Percentiles rank a stretch among this genome's conserved stretches.
These are phyloP conservation scores for Spilogale gracilis DNA, from an alignment of 2,113 vertebrate species.

Conservation along the genomic window DNA sequence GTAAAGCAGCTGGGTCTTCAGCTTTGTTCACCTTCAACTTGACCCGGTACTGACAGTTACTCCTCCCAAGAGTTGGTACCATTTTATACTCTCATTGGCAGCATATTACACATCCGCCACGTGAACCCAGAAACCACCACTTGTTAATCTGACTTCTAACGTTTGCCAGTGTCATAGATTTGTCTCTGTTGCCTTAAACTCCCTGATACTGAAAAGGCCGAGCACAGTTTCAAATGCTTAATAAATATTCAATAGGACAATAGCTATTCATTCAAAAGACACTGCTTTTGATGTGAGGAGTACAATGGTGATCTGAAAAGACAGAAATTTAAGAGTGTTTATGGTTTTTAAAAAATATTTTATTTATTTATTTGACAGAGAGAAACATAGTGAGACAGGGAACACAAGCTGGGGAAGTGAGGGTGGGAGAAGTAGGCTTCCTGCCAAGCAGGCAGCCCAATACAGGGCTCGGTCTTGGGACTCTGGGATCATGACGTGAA, in stretches of 20 bases:
- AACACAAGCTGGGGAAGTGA: too few relatives aligned
- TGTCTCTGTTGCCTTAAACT: neutral
- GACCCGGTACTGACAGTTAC: neutral
- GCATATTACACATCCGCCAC: accelerated
- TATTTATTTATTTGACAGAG: too few relatives aligned
- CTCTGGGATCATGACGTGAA: too few relatives aligned
- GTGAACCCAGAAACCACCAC: neutral
- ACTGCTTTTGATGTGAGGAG: neutral
- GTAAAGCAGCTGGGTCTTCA: neutral
- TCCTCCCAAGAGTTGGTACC: neutral
- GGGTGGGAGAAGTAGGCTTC: too few relatives aligned
- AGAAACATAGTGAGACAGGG: too few relatives aligned
- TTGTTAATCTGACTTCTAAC: neutral
- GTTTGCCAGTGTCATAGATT: accelerated
- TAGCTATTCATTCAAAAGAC: neutral
- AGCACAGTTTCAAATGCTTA: neutral
- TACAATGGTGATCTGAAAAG: too few relatives aligned
- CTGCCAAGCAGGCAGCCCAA: too few relatives aligned
- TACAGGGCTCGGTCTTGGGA: too few relatives aligned
- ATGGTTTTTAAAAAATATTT: neutral
- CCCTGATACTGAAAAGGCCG: neutral
- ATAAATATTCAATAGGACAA: neutral
- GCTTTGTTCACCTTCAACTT: neutral
- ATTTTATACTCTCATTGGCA: too few relatives aligned
- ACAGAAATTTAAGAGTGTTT: neutral